Evolutionary conservation across 2,888 invertebrate species (phyloP), one percentile per base, ranked within the genome.

Genomic region (Prosapia bicincta): DNA sequence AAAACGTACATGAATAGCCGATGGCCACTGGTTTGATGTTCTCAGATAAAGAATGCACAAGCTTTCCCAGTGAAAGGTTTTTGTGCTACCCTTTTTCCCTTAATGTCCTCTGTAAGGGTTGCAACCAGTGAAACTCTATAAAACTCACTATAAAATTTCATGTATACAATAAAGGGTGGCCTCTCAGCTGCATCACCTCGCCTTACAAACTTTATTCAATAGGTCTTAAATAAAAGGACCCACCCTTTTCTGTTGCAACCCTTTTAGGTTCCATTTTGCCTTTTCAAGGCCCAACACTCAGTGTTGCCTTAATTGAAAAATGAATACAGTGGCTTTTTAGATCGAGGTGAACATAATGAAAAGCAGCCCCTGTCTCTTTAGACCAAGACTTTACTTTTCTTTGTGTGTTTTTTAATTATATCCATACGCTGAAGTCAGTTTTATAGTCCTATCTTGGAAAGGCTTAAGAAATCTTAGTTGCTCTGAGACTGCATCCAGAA

Each of bases 321-420:
- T 76, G 76, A 76, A 76, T 74, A 76, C 76, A 76, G 76, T 76
- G 74, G 76, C 76, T 76, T 76, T 72, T 74, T 74, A 71, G 74
- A 26, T 69, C 66, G 72, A 68, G 66, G 43, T 25, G 54, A 67
- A 75, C 65, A 69, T 74, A 74, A 74, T 74, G 74, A 69, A 30
- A 54, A 43, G 43, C 65, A 30, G 25, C 67, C n/a, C 71, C 38
- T 69, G 20, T 54, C 54, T 54, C 54, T 54, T 54, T 54, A 54
- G 54, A 38, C 38, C 10, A 15, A 38, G 38, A 54, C 54, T 54
- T 54, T 54, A 20, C 20, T n/a, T 20, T 54, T 54, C 68, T 73
- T 74, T 74, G 74, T 69, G 54, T 54, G 28, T 69, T 69, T 74
- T 74, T 74, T 74, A 74, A 74, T 74, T 74, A 69, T 69, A 69